phyloP scores from a whole-genome alignment of 2,113 vertebrate species.

The Edolisoma coerulescens region DNA sequence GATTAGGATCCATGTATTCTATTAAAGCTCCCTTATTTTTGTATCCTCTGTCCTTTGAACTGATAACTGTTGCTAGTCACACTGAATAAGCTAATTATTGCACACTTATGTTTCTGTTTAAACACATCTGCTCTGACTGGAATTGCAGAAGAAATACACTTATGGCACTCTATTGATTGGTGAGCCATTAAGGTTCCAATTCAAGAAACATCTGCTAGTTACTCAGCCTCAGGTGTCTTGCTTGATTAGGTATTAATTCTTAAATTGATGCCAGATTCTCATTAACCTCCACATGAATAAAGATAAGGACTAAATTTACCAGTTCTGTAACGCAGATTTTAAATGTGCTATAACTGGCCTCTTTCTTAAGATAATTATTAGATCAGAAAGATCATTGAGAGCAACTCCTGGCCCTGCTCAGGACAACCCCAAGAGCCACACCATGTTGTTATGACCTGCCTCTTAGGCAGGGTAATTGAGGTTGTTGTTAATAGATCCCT shows the following conservation, averaged over 20 bases:
- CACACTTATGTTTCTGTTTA: conserved; percentile 8
- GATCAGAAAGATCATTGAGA: not conserved
- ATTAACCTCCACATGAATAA: conserved; percentile 20
- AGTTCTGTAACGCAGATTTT: not conserved
- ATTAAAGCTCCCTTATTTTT: not conserved
- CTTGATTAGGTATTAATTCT: conserved; percentile 58
- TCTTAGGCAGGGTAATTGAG: not conserved
- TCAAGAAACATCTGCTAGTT: conserved; percentile 51
- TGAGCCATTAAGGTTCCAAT: conserved; percentile 28
- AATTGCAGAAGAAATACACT: conserved; percentile 13
- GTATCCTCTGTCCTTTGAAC: not conserved
- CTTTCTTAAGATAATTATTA: not conserved
- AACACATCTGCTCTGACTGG: conserved; percentile 14
- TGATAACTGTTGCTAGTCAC: conserved; percentile 14
- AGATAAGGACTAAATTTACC: not conserved
- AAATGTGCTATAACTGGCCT: not conserved
- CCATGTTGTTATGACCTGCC: not conserved
- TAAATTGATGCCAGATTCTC: conserved; percentile 34
- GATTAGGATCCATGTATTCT: not conserved
- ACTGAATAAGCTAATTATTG: conserved; percentile 24
- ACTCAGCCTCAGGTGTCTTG: conserved; percentile 27
- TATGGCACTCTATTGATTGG: not conserved
- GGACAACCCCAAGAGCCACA: not conserved
- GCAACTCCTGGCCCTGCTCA: not conserved
- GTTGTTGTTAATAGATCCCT: not conserved